A percentile compares a stretch with the other conserved stretches of the same genome.
phyloP scores from a whole-genome alignment of 2,113 vertebrate species.

The Ondatra zibethicus region DNA sequence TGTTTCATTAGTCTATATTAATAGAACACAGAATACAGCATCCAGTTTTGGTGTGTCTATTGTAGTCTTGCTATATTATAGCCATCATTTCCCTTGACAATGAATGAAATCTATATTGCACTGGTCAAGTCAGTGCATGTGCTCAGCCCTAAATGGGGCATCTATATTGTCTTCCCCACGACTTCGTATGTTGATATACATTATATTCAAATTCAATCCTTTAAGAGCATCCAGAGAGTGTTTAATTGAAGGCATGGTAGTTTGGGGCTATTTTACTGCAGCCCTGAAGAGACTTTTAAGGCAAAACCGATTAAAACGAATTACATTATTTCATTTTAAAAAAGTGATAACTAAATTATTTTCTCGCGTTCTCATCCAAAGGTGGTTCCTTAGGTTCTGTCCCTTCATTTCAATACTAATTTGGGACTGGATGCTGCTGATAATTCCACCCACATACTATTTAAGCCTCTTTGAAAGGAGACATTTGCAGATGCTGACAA shows the following conservation, averaged over 20 bases:
- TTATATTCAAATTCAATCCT: constrained; percentile 50
- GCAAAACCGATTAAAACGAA: constrained; percentile 64
- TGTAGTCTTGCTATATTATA: background rate
- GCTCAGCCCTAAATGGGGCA: background rate
- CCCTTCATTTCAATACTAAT: constrained; percentile 37
- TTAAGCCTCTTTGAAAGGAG: background rate
- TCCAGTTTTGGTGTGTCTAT: background rate
- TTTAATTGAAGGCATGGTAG: constrained; percentile 79
- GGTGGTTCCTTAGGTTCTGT: constrained; percentile 58
- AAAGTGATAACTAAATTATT: constrained; percentile 67
- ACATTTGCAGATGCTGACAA: background rate
- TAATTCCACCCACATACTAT: constrained; percentile 63
- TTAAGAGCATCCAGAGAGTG: constrained; percentile 30
- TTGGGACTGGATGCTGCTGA: constrained; percentile 64
- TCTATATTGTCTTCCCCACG: background rate
- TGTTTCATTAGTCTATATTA: background rate
- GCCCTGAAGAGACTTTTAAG: constrained; percentile 69
- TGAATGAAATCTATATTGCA: background rate
- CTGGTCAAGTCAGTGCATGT: background rate
- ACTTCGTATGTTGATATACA: constrained; percentile 58
- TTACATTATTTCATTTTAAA: constrained; percentile 52
- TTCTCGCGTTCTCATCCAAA: constrained; percentile 53
- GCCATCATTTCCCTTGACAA: background rate
- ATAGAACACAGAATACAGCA: background rate
- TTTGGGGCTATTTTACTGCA: constrained; percentile 69